Conservation (phyloP, 2,113 vertebrate species). For the Burhinus bistriatus region DNA sequence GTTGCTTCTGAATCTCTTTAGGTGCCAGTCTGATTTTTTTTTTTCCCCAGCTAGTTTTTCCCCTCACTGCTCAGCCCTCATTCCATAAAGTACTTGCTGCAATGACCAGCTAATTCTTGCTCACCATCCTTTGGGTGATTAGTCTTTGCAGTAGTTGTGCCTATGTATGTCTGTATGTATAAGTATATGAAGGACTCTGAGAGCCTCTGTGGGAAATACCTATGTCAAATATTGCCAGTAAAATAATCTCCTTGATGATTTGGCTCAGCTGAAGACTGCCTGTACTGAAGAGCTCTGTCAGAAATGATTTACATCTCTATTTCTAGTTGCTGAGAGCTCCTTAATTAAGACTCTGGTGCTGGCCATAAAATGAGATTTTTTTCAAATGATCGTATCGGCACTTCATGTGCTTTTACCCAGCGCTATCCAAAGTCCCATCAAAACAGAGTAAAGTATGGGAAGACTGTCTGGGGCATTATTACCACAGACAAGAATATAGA, state of each 20-base stretch:
- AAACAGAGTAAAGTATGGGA: not conserved
- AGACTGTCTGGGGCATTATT: not conserved
- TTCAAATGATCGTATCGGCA: not conserved
- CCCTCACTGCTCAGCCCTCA: not conserved
- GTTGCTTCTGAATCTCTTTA: not conserved
- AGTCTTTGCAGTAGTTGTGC: not conserved
- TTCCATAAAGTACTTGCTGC: not conserved
- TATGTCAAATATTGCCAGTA: not conserved
- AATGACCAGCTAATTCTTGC: not conserved
- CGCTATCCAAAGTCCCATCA: not conserved
- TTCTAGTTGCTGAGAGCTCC: not conserved
- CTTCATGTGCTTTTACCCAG: not conserved
- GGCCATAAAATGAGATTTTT: not conserved
- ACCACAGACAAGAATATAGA: not conserved
- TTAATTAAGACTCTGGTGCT: not conserved
- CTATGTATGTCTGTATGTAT: not conserved
- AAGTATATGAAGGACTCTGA: not conserved
- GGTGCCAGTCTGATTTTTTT: not conserved
- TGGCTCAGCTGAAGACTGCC: not conserved
- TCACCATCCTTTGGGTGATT: not conserved
- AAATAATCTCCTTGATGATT: not conserved
- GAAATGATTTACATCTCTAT: not conserved
- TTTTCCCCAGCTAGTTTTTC: not conserved
- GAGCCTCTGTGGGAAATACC: not conserved
- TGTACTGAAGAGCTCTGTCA: not conserved